Evolutionary conservation across 2,113 vertebrate genomes (phyloP), one percentile per base, ranked within the genome.

Genomic region (Lepisosteus oculatus): DNA sequence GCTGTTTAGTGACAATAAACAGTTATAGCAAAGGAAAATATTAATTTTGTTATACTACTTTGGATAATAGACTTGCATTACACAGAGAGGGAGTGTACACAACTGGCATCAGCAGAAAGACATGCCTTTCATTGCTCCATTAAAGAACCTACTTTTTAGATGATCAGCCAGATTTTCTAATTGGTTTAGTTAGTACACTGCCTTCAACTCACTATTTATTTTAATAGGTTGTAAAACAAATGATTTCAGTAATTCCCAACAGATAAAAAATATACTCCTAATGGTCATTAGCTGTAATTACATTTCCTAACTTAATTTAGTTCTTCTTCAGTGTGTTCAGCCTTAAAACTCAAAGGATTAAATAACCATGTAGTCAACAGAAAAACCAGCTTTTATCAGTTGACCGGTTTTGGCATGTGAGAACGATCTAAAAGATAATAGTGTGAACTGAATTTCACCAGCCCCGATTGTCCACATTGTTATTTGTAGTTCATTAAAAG

Each of bases 201-300:
- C 80, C 90, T 88, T 85, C 84, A 72, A 81, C 83, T 84, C 79
- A 64, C 83, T 83, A 85, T 90, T 91, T 90, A 85, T 82, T 75
- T 86, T 90, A 92, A 92, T 91, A 89, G 89, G 87, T 88, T 90
- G 88, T 88, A 89, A 91, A 92, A 88, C 82, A 76, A 83, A 82
- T 84, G 82, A 86, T 88, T 88, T 87, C 80, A 82, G 43, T 63
- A 45, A 79, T 84, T 85, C 87, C 88, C 59, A 68, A 85, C 84
- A 89, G 85, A 83, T 83, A 85, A 81, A 29, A 90, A 86, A 82
- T 80, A 84, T 87, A 86, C 87, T 90, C 84, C 81, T 92, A 89
- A 91, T 91, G 90, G 87, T 91, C 86, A 91, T 92, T 92, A 92
- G 87, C 80, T 85, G 85, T 88, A 90, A 92, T 92, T 90, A 89